phyloP scores from a whole-genome alignment of 2,797 vertebrate genomes.

The Macropodus opercularis region DNA sequence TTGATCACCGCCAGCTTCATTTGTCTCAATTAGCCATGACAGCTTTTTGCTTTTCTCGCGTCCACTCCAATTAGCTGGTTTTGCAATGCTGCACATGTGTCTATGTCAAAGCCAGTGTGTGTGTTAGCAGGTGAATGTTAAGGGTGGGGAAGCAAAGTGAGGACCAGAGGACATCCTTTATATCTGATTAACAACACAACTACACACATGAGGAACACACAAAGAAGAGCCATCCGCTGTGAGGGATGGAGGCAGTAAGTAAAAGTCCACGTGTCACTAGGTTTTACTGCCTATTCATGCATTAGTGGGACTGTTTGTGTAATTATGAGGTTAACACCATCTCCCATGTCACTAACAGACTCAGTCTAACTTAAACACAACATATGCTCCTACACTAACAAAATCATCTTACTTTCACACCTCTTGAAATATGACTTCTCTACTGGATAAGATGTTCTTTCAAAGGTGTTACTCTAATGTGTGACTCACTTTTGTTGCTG shows the following conservation, averaged over 20 bases:
- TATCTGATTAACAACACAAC: not conserved
- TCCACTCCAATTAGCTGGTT: slow-evolving; percentile 69
- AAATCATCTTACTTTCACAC: slow-evolving; percentile 53
- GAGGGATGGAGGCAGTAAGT: not conserved
- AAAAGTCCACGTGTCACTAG: not conserved
- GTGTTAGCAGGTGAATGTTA: slow-evolving; percentile 8
- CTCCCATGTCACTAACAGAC: slow-evolving; percentile 36
- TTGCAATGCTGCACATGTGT: slow-evolving; percentile 31
- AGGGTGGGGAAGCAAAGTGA: not conserved
- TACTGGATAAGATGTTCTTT: slow-evolving; percentile 27
- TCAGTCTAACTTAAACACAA: slow-evolving; percentile 34
- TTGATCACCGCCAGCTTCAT: slow-evolving; percentile 76
- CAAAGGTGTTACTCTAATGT: slow-evolving; percentile 43
- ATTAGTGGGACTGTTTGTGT: slow-evolving; percentile 1
- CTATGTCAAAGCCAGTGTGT: slow-evolving; percentile 36
- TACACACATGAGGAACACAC: not conserved
- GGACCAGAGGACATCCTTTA: not conserved
- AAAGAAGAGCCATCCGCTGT: not conserved
- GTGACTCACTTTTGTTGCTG: slow-evolving; percentile 16
- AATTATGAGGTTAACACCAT: slow-evolving; percentile 27
- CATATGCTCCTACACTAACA: slow-evolving; percentile 47
- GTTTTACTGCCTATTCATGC: not conserved
- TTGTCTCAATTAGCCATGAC: slow-evolving; percentile 81
- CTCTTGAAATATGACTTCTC: slow-evolving; percentile 34
- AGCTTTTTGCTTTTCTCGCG: slow-evolving; percentile 76